Evolutionary conservation across 2,797 vertebrate species (phyloP).

Genomic region (Mycteria americana): DNA sequence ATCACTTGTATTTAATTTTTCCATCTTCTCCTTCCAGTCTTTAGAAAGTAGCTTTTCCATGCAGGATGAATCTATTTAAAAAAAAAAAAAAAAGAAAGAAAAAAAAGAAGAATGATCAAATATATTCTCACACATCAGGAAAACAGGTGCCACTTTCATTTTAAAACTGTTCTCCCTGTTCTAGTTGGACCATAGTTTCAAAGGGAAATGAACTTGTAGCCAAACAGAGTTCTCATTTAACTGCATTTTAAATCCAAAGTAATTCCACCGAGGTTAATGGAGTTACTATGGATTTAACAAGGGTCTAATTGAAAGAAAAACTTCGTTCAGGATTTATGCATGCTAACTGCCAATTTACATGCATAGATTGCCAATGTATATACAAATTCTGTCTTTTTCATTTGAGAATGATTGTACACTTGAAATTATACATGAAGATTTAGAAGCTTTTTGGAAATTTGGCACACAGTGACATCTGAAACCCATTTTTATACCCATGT

Average conservation of each 20-base stretch:
- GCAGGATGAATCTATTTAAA: slow-evolving; percentile 83
- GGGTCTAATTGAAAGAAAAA: slow-evolving; percentile 63
- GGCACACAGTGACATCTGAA: slow-evolving; percentile 56
- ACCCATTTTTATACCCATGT: slow-evolving; percentile 63
- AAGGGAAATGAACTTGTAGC: neutral
- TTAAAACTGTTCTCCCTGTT: neutral
- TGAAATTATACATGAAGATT: slow-evolving; percentile 56
- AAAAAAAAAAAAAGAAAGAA: neutral
- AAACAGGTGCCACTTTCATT: neutral
- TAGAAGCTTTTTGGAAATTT: slow-evolving; percentile 58
- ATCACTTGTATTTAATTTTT: slow-evolving; percentile 87
- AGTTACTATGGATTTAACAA: slow-evolving; percentile 63
- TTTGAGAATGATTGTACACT: slow-evolving; percentile 64
- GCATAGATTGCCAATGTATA: slow-evolving; percentile 57
- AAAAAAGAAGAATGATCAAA: neutral
- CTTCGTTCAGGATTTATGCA: slow-evolving; percentile 45
- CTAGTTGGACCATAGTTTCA: neutral
- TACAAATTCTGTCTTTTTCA: slow-evolving; percentile 56
- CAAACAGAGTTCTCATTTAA: slow-evolving; percentile 22
- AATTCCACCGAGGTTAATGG: slow-evolving; percentile 60
- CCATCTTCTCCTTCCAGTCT: slow-evolving; percentile 95
- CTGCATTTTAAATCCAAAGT: slow-evolving; percentile 52
- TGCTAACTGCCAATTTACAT: slow-evolving; percentile 60
- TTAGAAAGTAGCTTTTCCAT: slow-evolving; percentile 92
- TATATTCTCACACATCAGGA: neutral